Percentiles rank a stretch among this genome's conserved stretches.
Evolutionary conservation across 2,888 invertebrate species (phyloP).

Genomic region (Cheilosia soror): DNA sequence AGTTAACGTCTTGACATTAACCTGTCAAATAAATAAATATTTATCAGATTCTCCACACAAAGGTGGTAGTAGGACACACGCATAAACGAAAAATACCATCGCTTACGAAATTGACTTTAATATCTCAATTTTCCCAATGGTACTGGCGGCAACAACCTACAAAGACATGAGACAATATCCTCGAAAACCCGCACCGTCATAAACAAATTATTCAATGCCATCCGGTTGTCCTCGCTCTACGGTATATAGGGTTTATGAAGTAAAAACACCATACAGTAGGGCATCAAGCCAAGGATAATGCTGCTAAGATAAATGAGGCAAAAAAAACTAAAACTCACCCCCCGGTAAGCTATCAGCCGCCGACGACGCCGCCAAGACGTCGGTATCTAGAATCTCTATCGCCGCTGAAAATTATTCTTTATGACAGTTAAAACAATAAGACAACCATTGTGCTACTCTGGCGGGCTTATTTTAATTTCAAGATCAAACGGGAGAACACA

Average conservation of each 20-base stretch:
- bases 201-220: slow-evolving; percentile 77
- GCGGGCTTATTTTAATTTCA: slow-evolving; percentile 72
- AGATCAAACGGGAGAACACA: slow-evolving; percentile 67
- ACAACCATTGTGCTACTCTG: slow-evolving; percentile 48
- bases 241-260: not conserved
- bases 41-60: slow-evolving; percentile 76
- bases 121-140: slow-evolving; percentile 62
- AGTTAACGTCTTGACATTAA: slow-evolving; percentile 78
- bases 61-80: slow-evolving; percentile 36
- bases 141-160: slow-evolving; percentile 22
- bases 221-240: slow-evolving; percentile 59
- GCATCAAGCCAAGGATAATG: slow-evolving; percentile 73
- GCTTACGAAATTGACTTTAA: slow-evolving; percentile 71
- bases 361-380: slow-evolving; percentile 5
- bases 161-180: slow-evolving; percentile 68
- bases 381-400: slow-evolving; percentile 19
- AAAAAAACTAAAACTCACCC: slow-evolving; percentile 48
- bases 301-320: slow-evolving; percentile 76
- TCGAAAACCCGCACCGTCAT: slow-evolving; percentile 57
- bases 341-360: slow-evolving; percentile 21
- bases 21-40: slow-evolving; percentile 79
- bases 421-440: slow-evolving; percentile 74
- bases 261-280: slow-evolving; percentile 13
- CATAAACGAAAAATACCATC: slow-evolving; percentile 46
- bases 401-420: slow-evolving; percentile 68